Evolutionary conservation across 1,140 invertebrate species (phyloP), one percentile per base, ranked within the genome.

Genomic region (Brachionus sp.): DNA sequence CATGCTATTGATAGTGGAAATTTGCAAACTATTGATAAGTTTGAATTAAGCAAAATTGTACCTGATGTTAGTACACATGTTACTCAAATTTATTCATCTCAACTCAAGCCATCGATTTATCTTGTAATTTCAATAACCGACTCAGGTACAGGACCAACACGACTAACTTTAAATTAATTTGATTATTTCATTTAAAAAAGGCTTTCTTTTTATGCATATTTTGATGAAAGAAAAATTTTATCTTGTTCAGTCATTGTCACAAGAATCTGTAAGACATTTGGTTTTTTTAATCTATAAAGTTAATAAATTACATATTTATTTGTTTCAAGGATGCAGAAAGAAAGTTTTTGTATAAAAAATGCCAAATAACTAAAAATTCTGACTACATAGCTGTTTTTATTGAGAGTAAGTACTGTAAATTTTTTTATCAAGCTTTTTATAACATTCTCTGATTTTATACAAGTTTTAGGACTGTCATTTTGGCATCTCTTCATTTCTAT

Each of bases 121-220:
- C 39, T 80, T 7, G 25, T 80, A 3, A 0, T 57, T 7, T 53
- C 50, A 5, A 53, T 80, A 7, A 37, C 50, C 7, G 77, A 80
- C 25, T 25, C 39, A 10, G 70, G 70, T 75, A 70, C n/a, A n/a
- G n/a, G n/a, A n/a, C n/a, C n/a, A n/a, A n/a, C n/a, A n/a, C n/a
- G n/a, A n/a, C n/a, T n/a, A n/a, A n/a, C n/a, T n/a, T n/a, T n/a
- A n/a, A n/a, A n/a, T n/a, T n/a, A n/a, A n/a, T n/a, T n/a, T n/a
- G n/a, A n/a, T n/a, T n/a, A n/a, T 23, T 16, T 16, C n/a, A 23
- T 53, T 16, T 19, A 16, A 6, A 16, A 19, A 37, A 50, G 50
- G 75, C 19, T 16, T 13, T 50, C 25, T 77, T 77, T 77, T 77
- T 35, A 46, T 39, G 12, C 75, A 77, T 77, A 23, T 77, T 77